Evolutionary conservation across 2,797 vertebrate species (phyloP), one percentile per base, ranked within the genome.

Genomic region (Miopithecus talapoin): DNA sequence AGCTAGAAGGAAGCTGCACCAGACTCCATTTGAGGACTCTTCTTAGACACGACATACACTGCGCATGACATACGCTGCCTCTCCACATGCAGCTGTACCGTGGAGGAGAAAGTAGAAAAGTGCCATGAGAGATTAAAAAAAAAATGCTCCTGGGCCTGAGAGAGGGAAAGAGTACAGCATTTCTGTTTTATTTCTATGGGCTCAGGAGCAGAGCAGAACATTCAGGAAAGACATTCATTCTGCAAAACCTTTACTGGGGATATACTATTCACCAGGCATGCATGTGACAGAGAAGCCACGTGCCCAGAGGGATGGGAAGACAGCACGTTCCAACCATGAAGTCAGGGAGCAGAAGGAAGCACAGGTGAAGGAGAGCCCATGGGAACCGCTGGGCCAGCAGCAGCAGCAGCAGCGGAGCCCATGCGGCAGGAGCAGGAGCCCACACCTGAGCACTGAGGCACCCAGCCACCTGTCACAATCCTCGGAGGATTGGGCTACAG

Each of bases 71-170:
- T 5, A 1, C 1, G 16, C 1, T 0, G 46, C 33, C 26, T 55
- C 46, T 5, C 22, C 0, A 5, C 30, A 46, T 1, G 6, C 0
- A 50, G n/a, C 4, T 13, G 6, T 9, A 41, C 2, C 0, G 7
- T 0, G 0, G 43, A 39, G 43, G 0, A n/a, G 41, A 11, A 48
- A 46, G 41, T 9, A 46, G 41, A 46, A 39, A 8, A 12, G 21
- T 0, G 4, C 46, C 53, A 24, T 16, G 0, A 26, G 78, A 72
- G 17, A 48, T n/a, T 11, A 3, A 53, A 53, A 2, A 53, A 55
- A 30, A 26, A 68, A 57, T 0, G 10, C 9, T 46, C 28, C 55
- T 9, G 4, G 46, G 57, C 2, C 2, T 10, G 14, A 53, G 59
- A 81, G 2, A 9, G 10, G 21, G 7, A 9, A 33, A 33, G 39